Evolutionary conservation across 2,113 vertebrate genomes (phyloP), one percentile per base, ranked within the genome.

Genomic region (Ctenodactylus gundi): DNA sequence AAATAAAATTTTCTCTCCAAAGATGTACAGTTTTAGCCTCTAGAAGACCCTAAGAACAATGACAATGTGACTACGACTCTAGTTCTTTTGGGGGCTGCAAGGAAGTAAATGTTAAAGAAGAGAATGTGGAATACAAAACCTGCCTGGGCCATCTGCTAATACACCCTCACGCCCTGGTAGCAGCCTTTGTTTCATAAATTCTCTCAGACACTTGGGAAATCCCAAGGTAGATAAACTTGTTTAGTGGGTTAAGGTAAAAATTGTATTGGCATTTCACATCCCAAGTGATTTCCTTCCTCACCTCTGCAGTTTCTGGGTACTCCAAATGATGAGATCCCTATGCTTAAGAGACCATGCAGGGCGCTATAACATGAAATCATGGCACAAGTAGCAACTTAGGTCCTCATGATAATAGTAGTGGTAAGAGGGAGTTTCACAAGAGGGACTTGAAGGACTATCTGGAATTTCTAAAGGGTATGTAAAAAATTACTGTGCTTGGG

Each of bases 171-270:
- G 12, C 4, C 78, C 41, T 53, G 27, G 72, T 25, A 82, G 51
- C 70, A 86, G 64, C 2, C 13, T 73, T 39, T 21, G 46, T 90
- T 93, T 77, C 10, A 1, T 14, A 85, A 94, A 23, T 70, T 95
- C 60, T 87, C 65, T 62, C 62, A 94, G 92, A 92, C 53, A 60
- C 31, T 90, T 86, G 70, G 84, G 93, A 97, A 96, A 90, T 91
- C 36, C 53, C 7, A 57, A 89, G 73, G 88, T 53, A 55, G 92
- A 49, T 57, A n/a, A 90, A 95, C 94, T 89, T 72, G 80, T 94
- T 92, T 70, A 87, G 31, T 18, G 31, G n/a, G 86, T 87, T 84
- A 94, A 73, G 58, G 39, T 93, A 90, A 95, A 91, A 68, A 64
- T 31, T 7, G 3, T 41, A 55, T 67, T 85, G 62, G 36, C 27